phyloP scores from a whole-genome alignment of 2,797 vertebrate genomes.

The Pempheris klunzingeri region DNA sequence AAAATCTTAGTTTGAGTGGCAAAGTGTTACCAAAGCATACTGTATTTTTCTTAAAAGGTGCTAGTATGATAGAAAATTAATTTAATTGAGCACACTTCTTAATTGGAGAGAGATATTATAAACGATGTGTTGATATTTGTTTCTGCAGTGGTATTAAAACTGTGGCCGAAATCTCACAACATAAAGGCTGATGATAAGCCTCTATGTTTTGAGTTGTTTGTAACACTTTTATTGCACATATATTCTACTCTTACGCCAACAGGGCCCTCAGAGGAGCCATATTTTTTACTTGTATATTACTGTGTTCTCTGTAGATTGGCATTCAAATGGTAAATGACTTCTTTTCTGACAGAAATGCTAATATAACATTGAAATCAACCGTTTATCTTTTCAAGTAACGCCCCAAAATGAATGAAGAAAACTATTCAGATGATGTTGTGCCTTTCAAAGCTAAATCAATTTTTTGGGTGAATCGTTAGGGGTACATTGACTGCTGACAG shows the following conservation, averaged over 20 bases:
- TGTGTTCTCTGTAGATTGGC: background rate
- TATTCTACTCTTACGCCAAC: background rate
- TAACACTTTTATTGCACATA: background rate
- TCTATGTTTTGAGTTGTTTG: background rate
- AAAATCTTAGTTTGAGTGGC: background rate
- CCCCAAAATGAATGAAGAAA: background rate
- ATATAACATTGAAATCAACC: background rate
- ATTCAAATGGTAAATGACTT: background rate
- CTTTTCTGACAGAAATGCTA: background rate
- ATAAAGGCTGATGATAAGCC: background rate
- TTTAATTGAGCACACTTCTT: background rate
- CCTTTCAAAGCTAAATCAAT: background rate
- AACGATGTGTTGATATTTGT: background rate
- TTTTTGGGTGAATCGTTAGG: background rate
- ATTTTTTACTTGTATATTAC: background rate
- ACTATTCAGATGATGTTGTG: background rate
- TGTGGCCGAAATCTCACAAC: background rate
- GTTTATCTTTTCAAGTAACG: background rate
- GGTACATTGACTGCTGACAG: background rate
- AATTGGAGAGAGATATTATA: background rate
- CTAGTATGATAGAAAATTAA: background rate
- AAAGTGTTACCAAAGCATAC: background rate
- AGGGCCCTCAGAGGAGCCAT: background rate
- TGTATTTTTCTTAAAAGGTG: slow-evolving; percentile 6
- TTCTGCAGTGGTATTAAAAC: background rate